These are phyloP conservation scores for Melieria crassipennis DNA, from an alignment of 2,888 invertebrate genomes.

Conservation along the genomic window DNA sequence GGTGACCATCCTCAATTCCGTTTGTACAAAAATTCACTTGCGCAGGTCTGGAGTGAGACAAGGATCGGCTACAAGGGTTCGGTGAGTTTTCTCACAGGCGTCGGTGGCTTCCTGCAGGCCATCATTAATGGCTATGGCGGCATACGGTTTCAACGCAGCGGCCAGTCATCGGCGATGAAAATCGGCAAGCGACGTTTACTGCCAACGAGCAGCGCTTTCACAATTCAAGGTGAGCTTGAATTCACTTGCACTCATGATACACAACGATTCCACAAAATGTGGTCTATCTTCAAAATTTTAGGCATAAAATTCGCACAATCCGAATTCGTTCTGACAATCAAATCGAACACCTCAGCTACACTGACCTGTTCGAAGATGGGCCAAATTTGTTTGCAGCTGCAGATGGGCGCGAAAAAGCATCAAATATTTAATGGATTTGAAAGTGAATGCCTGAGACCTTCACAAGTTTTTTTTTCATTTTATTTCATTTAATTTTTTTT, in stretches of 20 bases:
- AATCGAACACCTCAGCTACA: conserved; percentile 15
- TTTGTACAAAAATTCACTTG: not conserved
- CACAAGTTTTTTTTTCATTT: conserved; percentile 15
- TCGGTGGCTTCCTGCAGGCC: conserved; percentile 72
- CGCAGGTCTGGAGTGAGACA: conserved; percentile 71
- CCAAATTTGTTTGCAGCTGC: conserved; percentile 33
- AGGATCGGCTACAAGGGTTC: conserved; percentile 68
- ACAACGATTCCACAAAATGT: not conserved
- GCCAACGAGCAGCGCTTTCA: conserved; percentile 33
- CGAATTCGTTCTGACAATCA: conserved; percentile 45
- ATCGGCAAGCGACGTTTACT: conserved; percentile 35
- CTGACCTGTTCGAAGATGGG: conserved; percentile 39
- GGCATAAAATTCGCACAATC: conserved; percentile 54
- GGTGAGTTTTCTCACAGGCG: conserved; percentile 71
- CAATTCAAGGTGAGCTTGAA: conserved; percentile 42
- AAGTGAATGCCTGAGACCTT: conserved; percentile 41
- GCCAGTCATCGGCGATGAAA: conserved; percentile 35
- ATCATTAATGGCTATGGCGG: conserved; percentile 71
- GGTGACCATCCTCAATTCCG: not conserved
- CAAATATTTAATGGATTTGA: conserved; percentile 41
- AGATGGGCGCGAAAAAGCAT: conserved; percentile 14
- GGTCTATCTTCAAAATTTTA: conserved; percentile 20
- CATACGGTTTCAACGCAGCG: conserved; percentile 65
- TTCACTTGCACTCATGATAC: too few relatives aligned
- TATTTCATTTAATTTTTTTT: conserved; percentile 14